Evolutionary conservation across 2,888 invertebrate genomes (phyloP).

Genomic region (Leuctra nigra): DNA sequence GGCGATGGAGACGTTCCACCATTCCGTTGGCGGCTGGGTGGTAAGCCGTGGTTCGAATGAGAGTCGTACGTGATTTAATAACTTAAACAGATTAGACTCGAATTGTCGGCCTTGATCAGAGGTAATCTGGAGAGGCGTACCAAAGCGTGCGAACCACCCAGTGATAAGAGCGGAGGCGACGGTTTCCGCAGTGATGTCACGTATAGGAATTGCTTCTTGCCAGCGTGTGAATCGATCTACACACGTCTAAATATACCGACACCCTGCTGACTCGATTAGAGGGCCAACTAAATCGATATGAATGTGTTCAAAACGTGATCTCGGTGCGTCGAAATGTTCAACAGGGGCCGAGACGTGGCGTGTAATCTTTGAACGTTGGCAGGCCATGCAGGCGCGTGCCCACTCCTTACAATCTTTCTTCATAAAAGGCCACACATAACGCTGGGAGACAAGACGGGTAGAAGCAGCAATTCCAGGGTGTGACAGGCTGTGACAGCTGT

Average conservation of each 20-base stretch:
- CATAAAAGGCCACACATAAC: conserved; percentile 28
- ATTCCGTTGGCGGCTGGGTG: conserved; percentile 38
- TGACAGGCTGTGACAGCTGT: conserved; percentile 4
- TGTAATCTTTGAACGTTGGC: conserved; percentile 35
- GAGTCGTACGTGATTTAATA: conserved; percentile 28
- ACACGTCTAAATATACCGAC: conserved; percentile 30
- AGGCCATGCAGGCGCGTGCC: conserved; percentile 33
- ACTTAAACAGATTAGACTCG: conserved; percentile 33
- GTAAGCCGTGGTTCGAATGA: conserved; percentile 34
- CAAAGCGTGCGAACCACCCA: conserved; percentile 38
- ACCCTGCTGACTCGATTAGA: conserved; percentile 33
- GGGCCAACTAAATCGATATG: conserved; percentile 42
- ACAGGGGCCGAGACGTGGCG: conserved; percentile 32
- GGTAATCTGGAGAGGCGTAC: conserved; percentile 38
- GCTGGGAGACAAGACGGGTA: conserved; percentile 12
- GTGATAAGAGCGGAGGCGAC: conserved; percentile 35
- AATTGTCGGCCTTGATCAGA: conserved; percentile 39
- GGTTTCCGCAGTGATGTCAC: conserved; percentile 38
- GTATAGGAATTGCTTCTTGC: conserved; percentile 38
- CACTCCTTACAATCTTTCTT: too few species aligned
- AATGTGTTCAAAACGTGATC: conserved; percentile 37
- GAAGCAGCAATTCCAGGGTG: conserved; percentile 13
- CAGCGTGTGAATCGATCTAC: conserved; percentile 37
- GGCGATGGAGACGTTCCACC: conserved; percentile 39
- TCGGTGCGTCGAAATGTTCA: conserved; percentile 28